Evolutionary conservation across 2,113 vertebrate species (phyloP), one percentile per base, ranked within the genome.

Genomic region (Callaeas wilsoni): DNA sequence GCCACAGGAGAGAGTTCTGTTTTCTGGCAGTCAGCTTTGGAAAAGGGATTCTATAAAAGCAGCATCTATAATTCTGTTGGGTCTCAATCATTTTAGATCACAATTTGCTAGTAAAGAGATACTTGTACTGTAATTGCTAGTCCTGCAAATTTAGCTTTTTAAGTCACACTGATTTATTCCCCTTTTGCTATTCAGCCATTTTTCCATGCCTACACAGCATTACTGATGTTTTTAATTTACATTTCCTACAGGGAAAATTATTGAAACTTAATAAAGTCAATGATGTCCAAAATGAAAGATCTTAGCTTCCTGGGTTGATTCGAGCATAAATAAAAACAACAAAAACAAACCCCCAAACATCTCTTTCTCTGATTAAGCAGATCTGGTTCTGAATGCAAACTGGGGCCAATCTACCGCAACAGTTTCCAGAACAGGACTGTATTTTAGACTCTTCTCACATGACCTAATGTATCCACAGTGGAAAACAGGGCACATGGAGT

Each of bases 191-290:
- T 78, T 88, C 82, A 90, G 63, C 52, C 47, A 37, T 92, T 84
- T 94, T 96, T 84, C 68, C 57, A 19, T 81, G 81, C 76, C 56
- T 39, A 64, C 69, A 71, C 62, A 50, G 88, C 83, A 89, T 84
- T 96, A 78, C 83, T 84, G 96, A 76, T 87, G 50, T 46, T 70
- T 90, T 92, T 81, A 60, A 90, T 92, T 92, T 93, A 86, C 9
- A 16, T 93, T 93, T 95, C 93, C 94, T 84, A 71, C 93, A 71
- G 80, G 62, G 96, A 95, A 93, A 92, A 92, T 90, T 93, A 90
- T 53, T 94, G 92, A 79, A 93, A 96, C 76, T 87, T 95, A 84
- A 93, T 95, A 89, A 94, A 96, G 92, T 96, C 79, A 92, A 39
- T 92, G 88, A 90, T 73, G 41, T 62, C 82, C 82, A 70, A 44